Base-by-base conservation (phyloP, 2,113 vertebrate genomes). In the Hiodon alosoides region DNA sequence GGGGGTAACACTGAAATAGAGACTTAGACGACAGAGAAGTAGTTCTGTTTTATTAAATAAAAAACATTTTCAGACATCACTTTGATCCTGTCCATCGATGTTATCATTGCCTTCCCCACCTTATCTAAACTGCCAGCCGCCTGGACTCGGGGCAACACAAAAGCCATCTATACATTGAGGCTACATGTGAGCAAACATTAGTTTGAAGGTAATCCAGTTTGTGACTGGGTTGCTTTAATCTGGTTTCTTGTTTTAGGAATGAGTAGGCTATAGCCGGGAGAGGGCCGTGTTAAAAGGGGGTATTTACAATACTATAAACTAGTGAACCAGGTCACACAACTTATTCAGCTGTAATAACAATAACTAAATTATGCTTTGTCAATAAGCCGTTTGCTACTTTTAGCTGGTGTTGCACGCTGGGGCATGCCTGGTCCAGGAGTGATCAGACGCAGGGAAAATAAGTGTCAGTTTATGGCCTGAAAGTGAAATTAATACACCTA, bases 41-140 rank as follows among this genome's bases (percentile, higher is more conserved):
- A 79, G 68, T 72, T 70, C 51, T 69, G 65, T 53, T 72, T 80
- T 80, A 83, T 80, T 80, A 67, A 83, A 83, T 83, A 76, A 83
- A 13, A 67, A 72, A 67, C 54, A 31, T 72, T 75, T 13, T 79
- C 76, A 69, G 72, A 77, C 59, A 72, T 67, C 17, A 74, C 58
- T 67, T 72, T 50, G 52, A 70, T 73, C 69, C 76, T 77, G 31
- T 71, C n/a, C 72, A 73, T 69, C 68, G 73, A 81, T 79, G 59
- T 72, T 79, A 78, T 84, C 81, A 31, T 16, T 58, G 61, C 66
- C 73, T 78, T 74, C 58, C 67, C 77, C 79, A 67, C 31, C 61
- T 58, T 53, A 80, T 77, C 72, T 13, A 76, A 64, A 67, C 64
- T 66, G 72, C 69, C 79, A 74, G 69, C 65, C 14, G 69, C 14